A percentile compares a stretch with the other conserved stretches of the same genome.
Conservation (phyloP, 2,797 vertebrate genomes). For the Parauchenoglanis punctatus region DNA sequence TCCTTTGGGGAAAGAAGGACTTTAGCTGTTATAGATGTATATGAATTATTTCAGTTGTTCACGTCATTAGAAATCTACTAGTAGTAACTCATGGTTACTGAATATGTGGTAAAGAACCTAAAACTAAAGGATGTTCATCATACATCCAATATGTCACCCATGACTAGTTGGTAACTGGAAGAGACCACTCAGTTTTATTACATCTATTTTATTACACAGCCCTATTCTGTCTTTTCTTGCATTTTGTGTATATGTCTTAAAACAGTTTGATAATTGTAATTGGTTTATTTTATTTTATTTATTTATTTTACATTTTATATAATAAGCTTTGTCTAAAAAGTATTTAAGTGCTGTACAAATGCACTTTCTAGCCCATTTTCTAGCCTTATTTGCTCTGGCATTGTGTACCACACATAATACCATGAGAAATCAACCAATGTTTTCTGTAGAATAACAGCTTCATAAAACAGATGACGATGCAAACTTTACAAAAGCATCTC, state of each 20-base stretch:
- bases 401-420: background rate
- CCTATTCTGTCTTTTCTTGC: background rate
- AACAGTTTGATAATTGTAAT: background rate
- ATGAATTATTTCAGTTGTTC: background rate
- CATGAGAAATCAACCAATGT: background rate
- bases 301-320: background rate
- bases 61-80: background rate
- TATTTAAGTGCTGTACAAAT: background rate
- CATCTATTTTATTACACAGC: background rate
- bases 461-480: background rate
- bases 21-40: background rate
- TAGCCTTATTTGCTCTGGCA: background rate
- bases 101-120: background rate
- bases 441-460: background rate
- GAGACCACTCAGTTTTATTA: background rate
- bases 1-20: no score
- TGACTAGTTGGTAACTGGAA: background rate
- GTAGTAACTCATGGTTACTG: background rate
- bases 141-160: no score
- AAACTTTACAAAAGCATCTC: no score
- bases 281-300: background rate
- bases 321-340: background rate
- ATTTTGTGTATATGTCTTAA: background rate
- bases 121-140: background rate
- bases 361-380: background rate